Evolutionary conservation across 1,140 invertebrate species (phyloP).

Genomic region (Hypothenemus hampei): DNA sequence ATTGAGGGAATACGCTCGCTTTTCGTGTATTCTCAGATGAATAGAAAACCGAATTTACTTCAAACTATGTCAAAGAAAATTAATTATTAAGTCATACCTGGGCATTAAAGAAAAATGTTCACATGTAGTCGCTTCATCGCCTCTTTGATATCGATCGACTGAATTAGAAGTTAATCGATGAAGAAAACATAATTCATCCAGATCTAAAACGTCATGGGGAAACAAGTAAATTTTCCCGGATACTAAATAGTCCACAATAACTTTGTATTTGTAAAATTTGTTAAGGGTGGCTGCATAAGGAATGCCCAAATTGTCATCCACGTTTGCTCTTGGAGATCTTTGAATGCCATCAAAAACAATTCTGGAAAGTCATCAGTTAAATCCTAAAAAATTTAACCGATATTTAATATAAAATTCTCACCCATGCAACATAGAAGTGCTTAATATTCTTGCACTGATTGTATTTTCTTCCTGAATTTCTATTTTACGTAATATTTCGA

Average conservation of each 20-base stretch:
- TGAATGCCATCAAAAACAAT: slow-evolving; percentile 60
- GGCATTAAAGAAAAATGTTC: slow-evolving; percentile 38
- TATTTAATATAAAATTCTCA: slow-evolving; percentile 31
- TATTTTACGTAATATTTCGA: slow-evolving; percentile 52
- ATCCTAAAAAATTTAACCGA: not conserved
- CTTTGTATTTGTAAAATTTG: slow-evolving; percentile 55
- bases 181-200: slow-evolving; percentile 53
- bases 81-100: too few species aligned
- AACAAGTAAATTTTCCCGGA: slow-evolving; percentile 49
- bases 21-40: too few species aligned
- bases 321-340: slow-evolving; percentile 42
- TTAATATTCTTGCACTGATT: slow-evolving; percentile 50
- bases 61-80: too few species aligned
- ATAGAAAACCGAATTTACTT: too few species aligned
- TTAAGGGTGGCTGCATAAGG: slow-evolving; percentile 55
- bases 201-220: slow-evolving; percentile 44
- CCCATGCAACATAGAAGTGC: slow-evolving; percentile 52
- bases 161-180: slow-evolving; percentile 57
- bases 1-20: too few species aligned
- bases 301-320: slow-evolving; percentile 47
- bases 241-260: slow-evolving; percentile 56
- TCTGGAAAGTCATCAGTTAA: slow-evolving; percentile 39
- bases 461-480: slow-evolving; percentile 45
- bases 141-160: slow-evolving; percentile 50
- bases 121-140: slow-evolving; percentile 48